These are phyloP conservation scores for Aporrectodea caliginosa DNA, from an alignment of 1,140 invertebrate species.

Conservation along the genomic window DNA sequence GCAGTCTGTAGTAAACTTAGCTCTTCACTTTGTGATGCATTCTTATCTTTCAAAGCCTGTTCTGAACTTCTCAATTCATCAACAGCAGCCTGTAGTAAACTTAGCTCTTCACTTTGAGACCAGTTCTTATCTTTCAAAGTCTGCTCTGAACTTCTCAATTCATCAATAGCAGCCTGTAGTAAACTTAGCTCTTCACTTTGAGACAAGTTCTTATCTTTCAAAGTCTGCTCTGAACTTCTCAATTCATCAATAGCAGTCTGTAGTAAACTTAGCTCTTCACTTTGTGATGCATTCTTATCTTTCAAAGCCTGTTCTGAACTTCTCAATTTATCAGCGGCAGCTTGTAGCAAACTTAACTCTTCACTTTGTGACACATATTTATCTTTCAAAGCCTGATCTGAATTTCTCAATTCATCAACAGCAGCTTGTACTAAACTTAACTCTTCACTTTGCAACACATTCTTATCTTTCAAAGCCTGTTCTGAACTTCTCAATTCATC, in stretches of 20 bases:
- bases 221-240: background rate
- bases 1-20: too few species aligned
- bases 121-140: background rate
- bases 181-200: background rate
- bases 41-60: background rate
- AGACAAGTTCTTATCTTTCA: background rate
- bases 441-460: background rate
- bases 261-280: background rate
- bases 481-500: background rate
- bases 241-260: background rate
- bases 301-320: background rate
- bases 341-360: background rate
- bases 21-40: background rate
- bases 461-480: background rate
- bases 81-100: background rate
- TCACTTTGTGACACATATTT: background rate
- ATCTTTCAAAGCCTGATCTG: background rate
- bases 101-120: background rate
- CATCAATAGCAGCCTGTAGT: background rate
- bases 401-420: background rate
- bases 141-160: background rate
- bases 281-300: background rate
- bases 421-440: background rate
- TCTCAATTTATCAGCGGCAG: background rate
- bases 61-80: background rate